These are phyloP conservation scores for Anoplius nigerrimus DNA, from an alignment of 2,888 invertebrate genomes.

Conservation along the genomic window DNA sequence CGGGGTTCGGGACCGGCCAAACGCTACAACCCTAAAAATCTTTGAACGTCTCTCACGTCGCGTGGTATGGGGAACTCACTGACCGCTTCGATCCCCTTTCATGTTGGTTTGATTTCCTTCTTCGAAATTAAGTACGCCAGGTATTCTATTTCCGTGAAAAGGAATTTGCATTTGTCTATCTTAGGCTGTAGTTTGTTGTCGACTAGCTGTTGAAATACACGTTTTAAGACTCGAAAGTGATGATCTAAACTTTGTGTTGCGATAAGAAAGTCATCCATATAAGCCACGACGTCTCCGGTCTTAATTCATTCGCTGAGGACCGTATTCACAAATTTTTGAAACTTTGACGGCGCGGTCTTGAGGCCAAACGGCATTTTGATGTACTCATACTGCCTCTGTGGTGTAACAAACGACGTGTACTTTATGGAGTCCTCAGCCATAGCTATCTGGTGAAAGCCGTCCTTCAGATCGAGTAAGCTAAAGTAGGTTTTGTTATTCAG, in stretches of 20 bases:
- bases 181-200: no score
- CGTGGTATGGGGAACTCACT: neutral
- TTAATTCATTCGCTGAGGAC: neutral
- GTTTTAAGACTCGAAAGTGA: neutral
- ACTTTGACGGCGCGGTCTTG: constrained; percentile 42
- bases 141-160: no score
- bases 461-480: no score
- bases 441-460: no score
- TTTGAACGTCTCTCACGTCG: neutral
- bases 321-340: no score
- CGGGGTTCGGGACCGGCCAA: no score
- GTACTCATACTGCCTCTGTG: neutral
- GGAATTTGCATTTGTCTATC: no score
- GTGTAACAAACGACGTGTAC: neutral
- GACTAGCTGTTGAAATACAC: no score
- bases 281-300: neutral
- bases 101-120: constrained; percentile 52
- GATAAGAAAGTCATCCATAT: neutral
- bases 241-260: neutral
- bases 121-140: no score
- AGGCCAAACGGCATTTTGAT: constrained; percentile 51
- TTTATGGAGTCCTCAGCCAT: neutral
- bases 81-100: constrained; percentile 7
- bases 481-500: no score
- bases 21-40: constrained; percentile 3